phyloP scores from a whole-genome alignment of 1,140 invertebrate genomes.

The Leptinotarsa defecta region DNA sequence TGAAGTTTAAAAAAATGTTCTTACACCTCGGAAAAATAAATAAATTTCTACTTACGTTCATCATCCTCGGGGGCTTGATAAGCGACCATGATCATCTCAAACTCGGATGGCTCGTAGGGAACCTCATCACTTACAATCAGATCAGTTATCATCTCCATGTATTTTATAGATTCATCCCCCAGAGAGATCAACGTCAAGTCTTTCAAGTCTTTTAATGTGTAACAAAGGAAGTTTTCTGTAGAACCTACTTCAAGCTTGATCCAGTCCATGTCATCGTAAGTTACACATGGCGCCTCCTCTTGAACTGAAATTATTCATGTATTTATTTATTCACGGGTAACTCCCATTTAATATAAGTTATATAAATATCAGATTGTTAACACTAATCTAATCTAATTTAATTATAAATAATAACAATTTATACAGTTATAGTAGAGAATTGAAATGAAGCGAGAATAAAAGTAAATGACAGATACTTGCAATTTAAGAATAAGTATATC shows the following conservation, averaged over 20 bases:
- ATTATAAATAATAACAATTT: too few relatives aligned
- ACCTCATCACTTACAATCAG: slow-evolving; percentile 10
- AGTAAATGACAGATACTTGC: too few relatives aligned
- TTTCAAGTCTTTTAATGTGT: slow-evolving; percentile 15
- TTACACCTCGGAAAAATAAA: too few relatives aligned
- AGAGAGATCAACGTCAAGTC: slow-evolving; percentile 23
- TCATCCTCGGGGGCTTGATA: slow-evolving; percentile 19
- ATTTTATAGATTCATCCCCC: slow-evolving; percentile 9
- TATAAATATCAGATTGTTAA: too few relatives aligned
- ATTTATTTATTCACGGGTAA: too few relatives aligned
- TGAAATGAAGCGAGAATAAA: too few relatives aligned
- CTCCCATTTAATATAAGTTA: too few relatives aligned
- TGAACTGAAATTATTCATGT: too few relatives aligned
- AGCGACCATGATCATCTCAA: slow-evolving; percentile 32
- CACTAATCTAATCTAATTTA: too few relatives aligned
- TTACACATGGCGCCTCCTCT: not conserved
- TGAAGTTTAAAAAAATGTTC: too few relatives aligned
- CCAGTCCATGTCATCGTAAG: slow-evolving; percentile 27
- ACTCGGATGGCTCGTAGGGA: slow-evolving; percentile 27
- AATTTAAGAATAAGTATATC: too few relatives aligned
- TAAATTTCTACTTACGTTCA: slow-evolving; percentile 17
- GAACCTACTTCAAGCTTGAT: slow-evolving; percentile 25
- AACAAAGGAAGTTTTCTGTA: slow-evolving; percentile 21
- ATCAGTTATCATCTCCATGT: slow-evolving; percentile 15
- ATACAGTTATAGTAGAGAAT: too few relatives aligned